Conservation (phyloP, 2,888 invertebrate species). For the Helleia helle region DNA sequence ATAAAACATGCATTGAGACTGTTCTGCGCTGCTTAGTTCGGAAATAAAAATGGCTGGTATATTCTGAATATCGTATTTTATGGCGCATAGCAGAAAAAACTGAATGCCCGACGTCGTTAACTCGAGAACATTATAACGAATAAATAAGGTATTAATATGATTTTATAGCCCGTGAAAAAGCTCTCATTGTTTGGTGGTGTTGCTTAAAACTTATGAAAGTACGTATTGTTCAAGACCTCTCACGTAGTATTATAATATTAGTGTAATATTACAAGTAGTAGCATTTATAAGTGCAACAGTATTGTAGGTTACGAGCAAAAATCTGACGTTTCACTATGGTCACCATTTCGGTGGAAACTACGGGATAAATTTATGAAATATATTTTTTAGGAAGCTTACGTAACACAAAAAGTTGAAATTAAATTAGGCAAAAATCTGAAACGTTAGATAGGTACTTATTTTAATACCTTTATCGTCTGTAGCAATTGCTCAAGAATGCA, state of each 20-base stretch:
- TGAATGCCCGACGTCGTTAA: conserved; percentile 61
- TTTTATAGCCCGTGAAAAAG: conserved; percentile 68
- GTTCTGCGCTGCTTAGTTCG: conserved; percentile 42
- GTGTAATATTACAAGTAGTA: background rate
- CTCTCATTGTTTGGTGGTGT: conserved; percentile 52
- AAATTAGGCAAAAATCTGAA: too few relatives aligned
- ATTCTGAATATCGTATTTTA: conserved; percentile 61
- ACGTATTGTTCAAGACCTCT: conserved; percentile 1
- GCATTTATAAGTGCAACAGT: too few relatives aligned
- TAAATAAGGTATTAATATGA: conserved; percentile 67
- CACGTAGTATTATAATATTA: background rate
- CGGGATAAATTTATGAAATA: too few relatives aligned
- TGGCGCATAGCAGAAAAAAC: conserved; percentile 61
- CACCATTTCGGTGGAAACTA: too few relatives aligned
- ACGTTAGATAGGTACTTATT: too few relatives aligned
- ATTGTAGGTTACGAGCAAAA: too few relatives aligned
- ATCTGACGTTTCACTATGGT: too few relatives aligned
- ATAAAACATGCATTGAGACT: conserved; percentile 33
- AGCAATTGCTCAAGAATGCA: too few relatives aligned
- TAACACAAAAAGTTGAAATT: too few relatives aligned
- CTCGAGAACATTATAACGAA: conserved; percentile 68
- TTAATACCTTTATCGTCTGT: too few relatives aligned
- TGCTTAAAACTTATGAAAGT: conserved; percentile 4
- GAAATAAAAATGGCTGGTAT: conserved; percentile 44
- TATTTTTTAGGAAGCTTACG: too few relatives aligned